Percentiles rank a stretch among this genome's conserved stretches.
These are phyloP conservation scores for Halesus radiatus DNA, from an alignment of 1,140 invertebrate genomes.

Conservation along the genomic window DNA sequence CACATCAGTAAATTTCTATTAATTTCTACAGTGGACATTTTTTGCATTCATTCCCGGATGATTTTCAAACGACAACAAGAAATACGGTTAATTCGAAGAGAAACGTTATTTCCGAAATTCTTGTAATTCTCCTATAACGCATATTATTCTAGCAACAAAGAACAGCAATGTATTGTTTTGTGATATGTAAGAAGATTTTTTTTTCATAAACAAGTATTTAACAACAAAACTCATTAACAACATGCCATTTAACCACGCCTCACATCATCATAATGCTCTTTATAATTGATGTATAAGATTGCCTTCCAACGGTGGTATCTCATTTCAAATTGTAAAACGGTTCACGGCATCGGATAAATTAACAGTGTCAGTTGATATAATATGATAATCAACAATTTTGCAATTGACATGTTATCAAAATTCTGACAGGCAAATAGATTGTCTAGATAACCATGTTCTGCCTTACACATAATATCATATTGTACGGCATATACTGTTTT, in stretches of 20 bases:
- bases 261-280: neutral
- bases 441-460: neutral
- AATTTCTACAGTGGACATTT: too few species aligned
- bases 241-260: neutral
- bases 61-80: too few species aligned
- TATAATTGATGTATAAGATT: neutral
- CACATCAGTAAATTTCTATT: too few species aligned
- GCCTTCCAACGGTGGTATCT: neutral
- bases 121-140: too few species aligned
- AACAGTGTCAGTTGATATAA: neutral
- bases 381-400: neutral
- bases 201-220: neutral
- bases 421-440: neutral
- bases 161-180: too few species aligned
- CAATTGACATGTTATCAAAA: conserved; percentile 19
- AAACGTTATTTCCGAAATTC: too few species aligned
- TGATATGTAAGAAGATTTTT: too few species aligned
- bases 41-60: too few species aligned
- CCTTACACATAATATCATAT: too few species aligned
- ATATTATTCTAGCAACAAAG: too few species aligned
- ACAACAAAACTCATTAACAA: neutral
- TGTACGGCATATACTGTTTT: too few species aligned
- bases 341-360: neutral
- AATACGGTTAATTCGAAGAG: too few species aligned
- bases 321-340: neutral